phyloP scores from a whole-genome alignment of 2,888 invertebrate species.

The Sympetrum striolatum region DNA sequence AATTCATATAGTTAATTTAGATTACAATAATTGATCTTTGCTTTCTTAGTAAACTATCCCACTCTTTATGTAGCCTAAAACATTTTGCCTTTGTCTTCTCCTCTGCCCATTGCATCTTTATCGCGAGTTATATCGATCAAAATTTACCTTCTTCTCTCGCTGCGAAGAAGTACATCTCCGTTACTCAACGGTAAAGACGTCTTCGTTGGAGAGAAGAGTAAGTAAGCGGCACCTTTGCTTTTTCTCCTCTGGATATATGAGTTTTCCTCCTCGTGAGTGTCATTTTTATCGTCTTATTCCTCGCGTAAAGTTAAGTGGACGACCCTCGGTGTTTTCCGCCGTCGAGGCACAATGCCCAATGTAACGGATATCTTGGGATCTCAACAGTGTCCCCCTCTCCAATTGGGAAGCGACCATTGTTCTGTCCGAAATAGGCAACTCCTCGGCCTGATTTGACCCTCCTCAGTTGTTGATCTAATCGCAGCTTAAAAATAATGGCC shows the following conservation, averaged over 20 bases:
- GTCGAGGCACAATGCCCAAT: conserved; percentile 32
- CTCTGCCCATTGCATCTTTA: no score
- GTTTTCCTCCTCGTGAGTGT: no score
- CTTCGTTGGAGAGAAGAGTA: no score
- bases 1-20: no score
- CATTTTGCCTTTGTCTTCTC: no score
- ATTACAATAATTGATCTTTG: no score
- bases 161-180: no score
- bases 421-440: conserved; percentile 23
- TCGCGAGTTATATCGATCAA: no score
- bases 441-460: background rate
- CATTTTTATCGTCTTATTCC: background rate
- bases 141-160: no score
- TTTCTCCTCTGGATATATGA: background rate
- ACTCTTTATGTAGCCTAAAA: no score
- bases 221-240: background rate
- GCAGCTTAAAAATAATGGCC: background rate
- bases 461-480: background rate
- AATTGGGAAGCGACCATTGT: conserved; percentile 20
- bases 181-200: no score
- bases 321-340: background rate
- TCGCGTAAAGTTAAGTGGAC: background rate
- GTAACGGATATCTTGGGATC: conserved; percentile 27
- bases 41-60: no score
- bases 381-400: background rate